Base-by-base conservation (phyloP, 1,140 invertebrate species). In the Holotrichia oblita region DNA sequence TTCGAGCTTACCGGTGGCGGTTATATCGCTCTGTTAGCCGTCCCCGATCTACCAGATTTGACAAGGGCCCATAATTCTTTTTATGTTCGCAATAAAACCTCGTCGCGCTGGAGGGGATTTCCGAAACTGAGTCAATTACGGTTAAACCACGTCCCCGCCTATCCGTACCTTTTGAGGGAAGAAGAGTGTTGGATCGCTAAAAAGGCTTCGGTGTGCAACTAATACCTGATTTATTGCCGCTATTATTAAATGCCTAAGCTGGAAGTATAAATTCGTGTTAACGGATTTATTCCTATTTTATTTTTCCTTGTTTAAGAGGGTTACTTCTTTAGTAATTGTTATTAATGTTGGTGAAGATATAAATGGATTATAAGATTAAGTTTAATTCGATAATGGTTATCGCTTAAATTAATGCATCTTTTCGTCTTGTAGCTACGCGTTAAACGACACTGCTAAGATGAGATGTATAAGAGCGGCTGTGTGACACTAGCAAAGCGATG, bases 11-110 rank as follows among this genome's bases (percentile, higher is more conserved):
- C n/a, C 44, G 9, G 44, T n/a, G 44, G 44, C 10, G 44, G 2
- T 12, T 41, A 41, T 10, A 4, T 41, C 40, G 44, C 4, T 9
- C 44, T 48, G n/a, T 14, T 10, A 48, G 9, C 9, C 44, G 44
- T 48, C 44, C 44, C 10, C n/a, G 9, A 48, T 48, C 44, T 48
- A 12, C 44, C 44, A 48, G 44, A 48, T 48, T 48, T 48, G 44
- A 48, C 44, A 48, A 48, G 44, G 44, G 44, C n/a, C 44, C 44
- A 48, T 48, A 48, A 48, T 48, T 48, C 44, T 48, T 48, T 48
- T 48, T 48, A 48, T 14, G 44, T 48, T 12, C 44, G 44, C 44
- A 6, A 48, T 48, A 48, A 48, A 48, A 48, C 44, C 9, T 9
- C n/a, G 2, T 9, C 4, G 2, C 44, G 40, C 10, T 41, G 40